phyloP scores from a whole-genome alignment of 2,888 invertebrate genomes.

The Timema cristinae region DNA sequence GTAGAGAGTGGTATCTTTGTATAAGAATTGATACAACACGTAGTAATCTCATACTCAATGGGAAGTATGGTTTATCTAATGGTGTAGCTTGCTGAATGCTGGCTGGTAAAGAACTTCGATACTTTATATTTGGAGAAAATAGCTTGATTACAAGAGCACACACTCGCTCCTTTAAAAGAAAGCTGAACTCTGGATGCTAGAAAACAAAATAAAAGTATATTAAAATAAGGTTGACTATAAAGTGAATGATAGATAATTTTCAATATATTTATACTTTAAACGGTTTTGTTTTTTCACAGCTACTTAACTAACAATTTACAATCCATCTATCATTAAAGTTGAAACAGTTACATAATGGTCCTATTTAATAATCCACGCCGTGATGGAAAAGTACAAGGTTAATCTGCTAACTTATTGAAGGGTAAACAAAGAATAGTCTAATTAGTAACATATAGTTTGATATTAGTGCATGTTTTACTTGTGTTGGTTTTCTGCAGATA shows the following conservation, averaged over 20 bases:
- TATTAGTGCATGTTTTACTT: no score
- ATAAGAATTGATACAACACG: slow-evolving; percentile 90
- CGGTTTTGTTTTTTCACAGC: no score
- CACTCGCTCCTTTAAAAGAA: slow-evolving; percentile 91
- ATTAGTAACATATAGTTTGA: no score
- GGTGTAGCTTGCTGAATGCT: slow-evolving; percentile 60
- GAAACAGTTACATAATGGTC: no score
- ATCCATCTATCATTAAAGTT: no score
- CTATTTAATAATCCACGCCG: no score
- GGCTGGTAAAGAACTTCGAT: slow-evolving; percentile 60
- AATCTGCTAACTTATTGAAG: no score
- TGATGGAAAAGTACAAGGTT: no score
- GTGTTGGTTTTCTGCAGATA: no score
- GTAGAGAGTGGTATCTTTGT: slow-evolving; percentile 84
- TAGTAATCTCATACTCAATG: slow-evolving; percentile 91
- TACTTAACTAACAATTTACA: no score
- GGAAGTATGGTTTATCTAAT: slow-evolving; percentile 91
- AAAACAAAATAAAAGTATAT: not conserved
- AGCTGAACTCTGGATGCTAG: slow-evolving; percentile 90
- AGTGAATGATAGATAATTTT: not conserved
- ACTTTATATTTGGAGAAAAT: slow-evolving; percentile 98
- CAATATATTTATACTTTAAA: no score
- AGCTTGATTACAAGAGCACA: slow-evolving; percentile 97
- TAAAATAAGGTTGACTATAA: slow-evolving; percentile 13
- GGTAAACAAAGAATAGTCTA: no score